Percentiles rank a stretch among this genome's conserved stretches.
Conservation (phyloP, 2,797 vertebrate genomes). For the Spondyliosoma cantharus region DNA sequence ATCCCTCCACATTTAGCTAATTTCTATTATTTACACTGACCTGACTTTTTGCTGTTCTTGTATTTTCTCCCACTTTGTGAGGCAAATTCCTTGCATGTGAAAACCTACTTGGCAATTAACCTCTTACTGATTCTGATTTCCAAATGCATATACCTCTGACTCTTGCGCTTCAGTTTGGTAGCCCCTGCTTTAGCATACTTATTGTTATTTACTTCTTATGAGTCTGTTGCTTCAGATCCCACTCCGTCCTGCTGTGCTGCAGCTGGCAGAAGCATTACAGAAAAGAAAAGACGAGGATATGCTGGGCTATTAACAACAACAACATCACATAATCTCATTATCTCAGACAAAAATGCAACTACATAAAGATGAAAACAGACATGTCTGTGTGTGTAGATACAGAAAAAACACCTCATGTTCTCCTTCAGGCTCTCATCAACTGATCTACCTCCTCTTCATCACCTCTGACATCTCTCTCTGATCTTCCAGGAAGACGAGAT, state of each 20-base stretch:
- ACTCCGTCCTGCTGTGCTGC: background rate
- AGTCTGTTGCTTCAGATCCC: background rate
- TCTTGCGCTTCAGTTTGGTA: background rate
- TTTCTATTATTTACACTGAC: background rate
- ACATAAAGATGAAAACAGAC: slow-evolving; percentile 12
- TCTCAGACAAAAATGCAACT: slow-evolving; percentile 17
- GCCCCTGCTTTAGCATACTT: background rate
- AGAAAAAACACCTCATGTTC: slow-evolving; percentile 22
- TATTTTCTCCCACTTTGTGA: background rate
- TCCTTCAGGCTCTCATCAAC: slow-evolving; percentile 18
- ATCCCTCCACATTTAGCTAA: background rate
- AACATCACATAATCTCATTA: slow-evolving; percentile 20
- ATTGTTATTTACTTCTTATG: background rate
- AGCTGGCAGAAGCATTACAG: background rate
- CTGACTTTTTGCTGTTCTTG: too few relatives aligned
- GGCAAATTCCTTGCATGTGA: background rate
- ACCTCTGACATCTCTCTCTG: background rate
- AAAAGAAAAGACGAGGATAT: background rate
- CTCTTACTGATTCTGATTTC: background rate
- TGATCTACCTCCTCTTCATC: background rate
- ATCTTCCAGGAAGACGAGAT: background rate
- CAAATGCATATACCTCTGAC: background rate
- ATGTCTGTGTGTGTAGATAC: background rate
- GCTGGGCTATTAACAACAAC: slow-evolving; percentile 20
- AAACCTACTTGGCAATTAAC: background rate